Conservation (phyloP, 2,113 vertebrate species). For the Cyanoramphus novaezelandiae region DNA sequence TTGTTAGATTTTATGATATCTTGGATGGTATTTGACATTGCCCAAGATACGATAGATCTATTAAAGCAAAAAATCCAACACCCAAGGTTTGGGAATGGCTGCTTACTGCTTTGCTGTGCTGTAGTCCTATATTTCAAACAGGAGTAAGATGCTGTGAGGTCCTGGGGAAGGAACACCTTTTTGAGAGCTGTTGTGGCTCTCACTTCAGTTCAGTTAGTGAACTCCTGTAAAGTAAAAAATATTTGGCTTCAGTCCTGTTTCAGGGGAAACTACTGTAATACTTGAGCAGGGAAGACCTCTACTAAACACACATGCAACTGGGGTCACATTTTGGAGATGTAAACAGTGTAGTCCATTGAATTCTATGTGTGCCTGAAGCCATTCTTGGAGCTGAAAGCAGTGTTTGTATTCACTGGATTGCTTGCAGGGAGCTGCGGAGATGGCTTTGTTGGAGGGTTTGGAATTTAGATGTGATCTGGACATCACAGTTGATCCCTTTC, state of each 20-base stretch:
- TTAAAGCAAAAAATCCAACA: background rate
- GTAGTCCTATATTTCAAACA: background rate
- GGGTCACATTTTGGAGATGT: background rate
- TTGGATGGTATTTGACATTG: background rate
- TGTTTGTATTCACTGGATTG: background rate
- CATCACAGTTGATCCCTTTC: background rate
- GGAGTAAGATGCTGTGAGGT: background rate
- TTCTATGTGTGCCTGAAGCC: background rate
- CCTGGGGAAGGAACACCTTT: background rate
- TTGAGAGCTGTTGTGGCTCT: background rate
- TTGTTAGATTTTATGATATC: background rate
- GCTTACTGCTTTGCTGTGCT: background rate
- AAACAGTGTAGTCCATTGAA: background rate
- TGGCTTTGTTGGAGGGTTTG: background rate
- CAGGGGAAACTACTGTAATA: background rate
- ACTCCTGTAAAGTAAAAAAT: background rate
- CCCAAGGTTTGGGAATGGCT: background rate
- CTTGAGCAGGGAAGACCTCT: background rate
- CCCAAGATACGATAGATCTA: background rate
- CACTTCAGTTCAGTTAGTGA: background rate
- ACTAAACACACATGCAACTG: fast-evolving
- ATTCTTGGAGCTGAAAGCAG: background rate
- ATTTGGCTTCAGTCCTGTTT: background rate
- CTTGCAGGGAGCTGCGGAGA: background rate
- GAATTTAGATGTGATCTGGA: background rate